These are phyloP conservation scores for Drepanosiphum platanoidis DNA, from an alignment of 2,888 invertebrate genomes.

Conservation along the genomic window DNA sequence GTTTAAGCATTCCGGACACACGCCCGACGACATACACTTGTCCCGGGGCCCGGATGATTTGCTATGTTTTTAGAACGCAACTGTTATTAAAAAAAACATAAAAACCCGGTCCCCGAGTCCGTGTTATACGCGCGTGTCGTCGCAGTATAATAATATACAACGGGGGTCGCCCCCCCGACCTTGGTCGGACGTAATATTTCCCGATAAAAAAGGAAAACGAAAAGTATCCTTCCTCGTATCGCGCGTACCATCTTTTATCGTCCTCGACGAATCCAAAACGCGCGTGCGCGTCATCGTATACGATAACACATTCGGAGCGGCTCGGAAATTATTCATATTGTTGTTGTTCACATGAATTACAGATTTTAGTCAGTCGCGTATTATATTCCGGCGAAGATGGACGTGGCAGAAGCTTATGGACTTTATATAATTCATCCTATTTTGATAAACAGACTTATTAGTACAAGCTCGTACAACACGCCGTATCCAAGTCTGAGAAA, in stretches of 20 bases:
- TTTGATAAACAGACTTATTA: too few relatives aligned
- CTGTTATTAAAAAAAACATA: constrained; percentile 23
- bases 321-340: too few relatives aligned
- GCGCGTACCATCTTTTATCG: background rate
- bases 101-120: background rate
- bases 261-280: background rate
- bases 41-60: constrained; percentile 44
- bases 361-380: too few relatives aligned
- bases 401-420: too few relatives aligned
- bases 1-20: constrained; percentile 55
- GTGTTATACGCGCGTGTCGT: background rate
- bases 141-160: background rate
- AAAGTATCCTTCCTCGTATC: background rate
- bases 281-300: too few relatives aligned
- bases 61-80: constrained; percentile 38
- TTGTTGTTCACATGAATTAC: too few relatives aligned
- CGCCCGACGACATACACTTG: constrained; percentile 1
- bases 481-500: too few relatives aligned
- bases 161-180: too few relatives aligned
- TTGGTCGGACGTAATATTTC: background rate
- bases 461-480: too few relatives aligned
- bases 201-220: background rate
- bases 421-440: too few relatives aligned
- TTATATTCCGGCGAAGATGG: too few relatives aligned
- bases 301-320: too few relatives aligned